These are phyloP conservation scores for Forpus xanthops DNA, from an alignment of 2,797 vertebrate species.

Conservation along the genomic window DNA sequence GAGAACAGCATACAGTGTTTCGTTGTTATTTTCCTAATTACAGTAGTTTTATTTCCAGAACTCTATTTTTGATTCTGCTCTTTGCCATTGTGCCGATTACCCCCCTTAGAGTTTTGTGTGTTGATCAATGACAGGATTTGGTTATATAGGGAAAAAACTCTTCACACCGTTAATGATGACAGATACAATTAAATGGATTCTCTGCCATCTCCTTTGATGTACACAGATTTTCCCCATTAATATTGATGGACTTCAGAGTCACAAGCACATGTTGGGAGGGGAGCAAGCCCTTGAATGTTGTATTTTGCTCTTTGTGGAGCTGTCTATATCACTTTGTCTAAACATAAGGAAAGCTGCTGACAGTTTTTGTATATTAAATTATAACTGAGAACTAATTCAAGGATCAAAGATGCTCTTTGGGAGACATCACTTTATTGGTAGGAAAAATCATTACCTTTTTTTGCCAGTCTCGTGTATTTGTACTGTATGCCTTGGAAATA, in stretches of 20 bases:
- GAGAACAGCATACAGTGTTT: not conserved
- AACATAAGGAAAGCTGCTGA: constrained; percentile 53
- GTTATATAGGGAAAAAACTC: not conserved
- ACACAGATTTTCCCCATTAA: constrained; percentile 14
- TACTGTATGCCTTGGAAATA: constrained; percentile 71
- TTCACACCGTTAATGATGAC: not conserved
- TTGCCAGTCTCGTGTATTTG: constrained; percentile 54
- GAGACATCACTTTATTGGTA: constrained; percentile 57
- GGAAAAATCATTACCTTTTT: constrained; percentile 67
- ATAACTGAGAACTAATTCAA: constrained; percentile 78
- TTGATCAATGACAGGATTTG: not conserved
- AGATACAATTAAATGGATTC: constrained; percentile 36
- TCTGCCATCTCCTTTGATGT: constrained; percentile 24
- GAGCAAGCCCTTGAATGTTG: constrained; percentile 12
- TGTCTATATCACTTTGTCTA: constrained; percentile 57
- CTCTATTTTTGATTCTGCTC: not conserved
- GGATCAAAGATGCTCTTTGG: constrained; percentile 78
- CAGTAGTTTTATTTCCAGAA: not conserved
- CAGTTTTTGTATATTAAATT: constrained; percentile 71
- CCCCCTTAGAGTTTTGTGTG: not conserved
- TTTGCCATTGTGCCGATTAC: not conserved
- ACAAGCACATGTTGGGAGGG: not conserved
- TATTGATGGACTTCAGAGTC: constrained; percentile 6
- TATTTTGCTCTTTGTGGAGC: constrained; percentile 57
- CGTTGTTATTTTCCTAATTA: not conserved